phyloP scores from a whole-genome alignment of 2,797 vertebrate species.

The Erpetoichthys calabaricus region DNA sequence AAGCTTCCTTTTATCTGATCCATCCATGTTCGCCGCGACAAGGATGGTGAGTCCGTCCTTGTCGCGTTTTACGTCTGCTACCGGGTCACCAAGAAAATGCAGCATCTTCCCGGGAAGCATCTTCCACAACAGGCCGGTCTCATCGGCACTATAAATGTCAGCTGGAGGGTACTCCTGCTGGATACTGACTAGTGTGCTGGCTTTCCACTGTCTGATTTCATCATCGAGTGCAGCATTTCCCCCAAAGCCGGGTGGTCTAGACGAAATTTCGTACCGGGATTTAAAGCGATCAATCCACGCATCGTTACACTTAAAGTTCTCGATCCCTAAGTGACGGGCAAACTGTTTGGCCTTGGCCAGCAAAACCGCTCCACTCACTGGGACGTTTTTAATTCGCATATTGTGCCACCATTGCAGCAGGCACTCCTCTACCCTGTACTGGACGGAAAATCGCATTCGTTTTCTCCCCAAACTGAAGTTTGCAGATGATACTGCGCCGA shows the following conservation, averaged over 20 bases:
- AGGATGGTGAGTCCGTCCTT: no score
- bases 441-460: not conserved
- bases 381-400: no score
- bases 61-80: no score
- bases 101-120: no score
- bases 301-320: not conserved
- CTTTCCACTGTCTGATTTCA: no score
- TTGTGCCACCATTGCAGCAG: no score
- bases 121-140: not conserved
- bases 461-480: not conserved
- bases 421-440: not conserved
- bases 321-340: not conserved
- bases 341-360: not conserved
- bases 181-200: no score
- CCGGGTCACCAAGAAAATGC: no score
- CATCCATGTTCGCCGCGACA: not conserved
- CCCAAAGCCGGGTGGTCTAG: not conserved
- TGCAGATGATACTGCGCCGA: no score
- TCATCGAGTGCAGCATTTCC: not conserved
- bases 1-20: not conserved
- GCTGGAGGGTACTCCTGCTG: not conserved
- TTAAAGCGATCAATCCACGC: slow-evolving; percentile 1
- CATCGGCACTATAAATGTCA: not conserved
- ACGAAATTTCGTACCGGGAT: not conserved
- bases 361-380: not conserved